A percentile compares a stretch with the other conserved stretches of the same genome.
phyloP scores from a whole-genome alignment of 2,113 vertebrate genomes.

The Amazona vittata region DNA sequence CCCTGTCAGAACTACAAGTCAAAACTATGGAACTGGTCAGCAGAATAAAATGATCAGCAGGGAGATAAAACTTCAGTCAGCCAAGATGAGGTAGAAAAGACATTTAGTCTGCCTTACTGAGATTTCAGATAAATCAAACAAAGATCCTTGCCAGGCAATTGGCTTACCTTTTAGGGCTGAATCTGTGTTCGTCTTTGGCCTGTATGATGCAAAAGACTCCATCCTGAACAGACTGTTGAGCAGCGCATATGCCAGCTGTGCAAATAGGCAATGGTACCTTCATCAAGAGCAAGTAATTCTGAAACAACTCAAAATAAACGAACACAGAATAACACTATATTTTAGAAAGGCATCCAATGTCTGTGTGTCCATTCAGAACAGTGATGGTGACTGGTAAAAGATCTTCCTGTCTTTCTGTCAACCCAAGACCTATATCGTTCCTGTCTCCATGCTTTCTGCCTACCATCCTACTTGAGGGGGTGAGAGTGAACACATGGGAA shows the following conservation, averaged over 20 bases:
- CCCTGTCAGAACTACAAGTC: not conserved
- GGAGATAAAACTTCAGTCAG: not conserved
- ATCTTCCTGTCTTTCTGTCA: not conserved
- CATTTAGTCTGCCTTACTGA: not conserved
- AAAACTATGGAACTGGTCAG: not conserved
- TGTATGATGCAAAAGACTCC: not conserved
- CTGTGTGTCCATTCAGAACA: not conserved
- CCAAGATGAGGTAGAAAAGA: not conserved
- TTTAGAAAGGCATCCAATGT: not conserved
- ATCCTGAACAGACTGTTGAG: not conserved
- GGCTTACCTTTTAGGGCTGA: not conserved
- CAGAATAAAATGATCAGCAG: not conserved
- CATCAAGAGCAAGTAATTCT: not conserved
- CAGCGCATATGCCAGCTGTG: not conserved
- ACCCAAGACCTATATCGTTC: not conserved
- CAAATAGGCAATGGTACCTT: not conserved
- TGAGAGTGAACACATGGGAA: accelerated
- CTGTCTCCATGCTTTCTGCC: not conserved
- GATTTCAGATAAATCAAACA: not conserved
- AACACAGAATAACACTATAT: not conserved
- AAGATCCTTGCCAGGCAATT: not conserved
- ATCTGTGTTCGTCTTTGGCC: not conserved
- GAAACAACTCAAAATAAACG: not conserved
- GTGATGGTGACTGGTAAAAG: not conserved
- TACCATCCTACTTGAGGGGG: accelerated